These are phyloP conservation scores for rabbit (Oryctolagus cuniculus) DNA, from an alignment of 2,113 vertebrate species.

Conservation along the genomic window DNA sequence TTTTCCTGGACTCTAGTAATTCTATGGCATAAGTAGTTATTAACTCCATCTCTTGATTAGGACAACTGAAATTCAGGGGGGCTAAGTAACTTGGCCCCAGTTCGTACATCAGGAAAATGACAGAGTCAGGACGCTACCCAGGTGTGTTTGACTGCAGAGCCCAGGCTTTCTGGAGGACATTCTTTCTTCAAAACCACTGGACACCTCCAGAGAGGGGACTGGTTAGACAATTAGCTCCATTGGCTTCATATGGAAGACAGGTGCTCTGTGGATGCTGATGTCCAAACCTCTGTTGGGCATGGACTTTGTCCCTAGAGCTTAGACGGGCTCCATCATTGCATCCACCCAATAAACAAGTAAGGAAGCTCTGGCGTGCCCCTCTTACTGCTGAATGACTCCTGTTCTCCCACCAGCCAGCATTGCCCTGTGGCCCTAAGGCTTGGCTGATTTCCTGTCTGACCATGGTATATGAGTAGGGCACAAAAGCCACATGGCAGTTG, in stretches of 20 bases:
- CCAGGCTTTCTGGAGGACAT: not conserved
- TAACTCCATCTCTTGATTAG: not conserved
- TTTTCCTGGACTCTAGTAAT: not conserved
- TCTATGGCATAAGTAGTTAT: not conserved
- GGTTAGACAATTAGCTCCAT: not conserved
- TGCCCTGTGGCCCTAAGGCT: not conserved
- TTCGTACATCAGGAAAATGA: not conserved
- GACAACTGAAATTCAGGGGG: not conserved
- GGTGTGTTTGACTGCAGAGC: not conserved
- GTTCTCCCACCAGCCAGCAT: not conserved
- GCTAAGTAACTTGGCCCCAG: not conserved
- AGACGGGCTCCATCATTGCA: not conserved
- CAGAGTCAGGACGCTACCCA: not conserved
- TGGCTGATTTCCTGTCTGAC: not conserved
- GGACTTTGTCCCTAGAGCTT: not conserved
- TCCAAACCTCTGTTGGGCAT: not conserved
- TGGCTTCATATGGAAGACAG: not conserved
- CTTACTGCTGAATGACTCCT: not conserved
- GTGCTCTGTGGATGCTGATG: not conserved
- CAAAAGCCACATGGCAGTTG: not conserved
- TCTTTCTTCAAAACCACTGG: not conserved
- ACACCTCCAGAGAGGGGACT: not conserved
- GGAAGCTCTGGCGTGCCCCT: not conserved
- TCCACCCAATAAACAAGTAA: not conserved
- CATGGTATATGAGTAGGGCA: not conserved